Conservation (phyloP, 2,888 invertebrate genomes). For the Cyclophora punctaria region DNA sequence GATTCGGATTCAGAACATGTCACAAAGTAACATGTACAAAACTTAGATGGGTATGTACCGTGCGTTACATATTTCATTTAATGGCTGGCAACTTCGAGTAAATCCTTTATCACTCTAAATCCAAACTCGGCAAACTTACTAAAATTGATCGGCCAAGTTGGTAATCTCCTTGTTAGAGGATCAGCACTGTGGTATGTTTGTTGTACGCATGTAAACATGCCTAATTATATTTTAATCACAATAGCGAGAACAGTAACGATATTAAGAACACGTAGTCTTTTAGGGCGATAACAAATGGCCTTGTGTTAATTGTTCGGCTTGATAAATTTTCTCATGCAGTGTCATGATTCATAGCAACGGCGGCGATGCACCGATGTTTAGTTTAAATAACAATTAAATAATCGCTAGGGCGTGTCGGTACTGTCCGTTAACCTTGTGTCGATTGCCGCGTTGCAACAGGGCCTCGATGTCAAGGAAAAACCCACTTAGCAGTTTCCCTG, state of each 20-base stretch:
- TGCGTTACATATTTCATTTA: conserved; percentile 2
- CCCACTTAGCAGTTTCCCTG: conserved; percentile 71
- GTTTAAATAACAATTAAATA: conserved; percentile 72
- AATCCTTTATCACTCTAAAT: conserved; percentile 37
- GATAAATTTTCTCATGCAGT: conserved; percentile 29
- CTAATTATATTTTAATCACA: conserved; percentile 32
- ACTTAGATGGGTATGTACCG: too few species aligned
- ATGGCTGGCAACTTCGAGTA: conserved; percentile 21
- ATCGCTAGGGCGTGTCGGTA: conserved; percentile 69
- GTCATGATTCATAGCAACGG: conserved; percentile 23
- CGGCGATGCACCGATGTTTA: conserved; percentile 47
- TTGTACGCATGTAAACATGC: conserved; percentile 22
- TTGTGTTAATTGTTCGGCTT: conserved; percentile 20
- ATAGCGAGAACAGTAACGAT: background rate
- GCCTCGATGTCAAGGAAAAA: conserved; percentile 71
- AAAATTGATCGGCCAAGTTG: conserved; percentile 45
- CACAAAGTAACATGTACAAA: too few species aligned
- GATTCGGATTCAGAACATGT: too few species aligned
- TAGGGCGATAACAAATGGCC: background rate
- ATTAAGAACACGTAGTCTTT: background rate
- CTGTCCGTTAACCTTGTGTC: conserved; percentile 58
- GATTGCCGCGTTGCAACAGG: conserved; percentile 69
- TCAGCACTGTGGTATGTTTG: conserved; percentile 43
- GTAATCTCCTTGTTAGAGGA: conserved; percentile 44
- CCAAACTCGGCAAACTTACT: conserved; percentile 36